These are phyloP conservation scores for Phengaris arion DNA, from an alignment of 2,888 invertebrate species.

Conservation along the genomic window DNA sequence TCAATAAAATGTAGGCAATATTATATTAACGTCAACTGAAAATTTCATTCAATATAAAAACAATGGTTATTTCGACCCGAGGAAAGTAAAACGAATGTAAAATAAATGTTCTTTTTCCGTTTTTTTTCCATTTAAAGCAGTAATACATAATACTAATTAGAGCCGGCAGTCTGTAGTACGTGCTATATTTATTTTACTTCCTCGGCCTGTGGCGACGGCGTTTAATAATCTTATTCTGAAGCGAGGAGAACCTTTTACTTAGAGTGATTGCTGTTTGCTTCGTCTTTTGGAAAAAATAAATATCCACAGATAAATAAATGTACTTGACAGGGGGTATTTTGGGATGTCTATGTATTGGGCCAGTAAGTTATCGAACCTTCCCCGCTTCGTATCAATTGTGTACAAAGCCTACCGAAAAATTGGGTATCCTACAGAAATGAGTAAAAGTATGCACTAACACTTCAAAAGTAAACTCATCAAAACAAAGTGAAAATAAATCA, in stretches of 20 bases:
- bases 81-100: background rate
- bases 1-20: background rate
- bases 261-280: slow-evolving; percentile 27
- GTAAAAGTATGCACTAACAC: no score
- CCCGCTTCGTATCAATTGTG: background rate
- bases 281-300: slow-evolving; percentile 22
- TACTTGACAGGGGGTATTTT: background rate
- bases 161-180: slow-evolving; percentile 3
- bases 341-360: background rate
- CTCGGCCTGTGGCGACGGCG: slow-evolving; percentile 19
- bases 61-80: background rate
- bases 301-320: slow-evolving; percentile 4
- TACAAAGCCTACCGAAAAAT: background rate
- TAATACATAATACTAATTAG: slow-evolving; percentile 27
- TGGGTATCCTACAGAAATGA: background rate
- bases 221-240: slow-evolving; percentile 27
- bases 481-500: no score
- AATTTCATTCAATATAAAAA: background rate
- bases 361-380: background rate
- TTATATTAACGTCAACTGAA: background rate
- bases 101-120: background rate
- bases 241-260: slow-evolving; percentile 26
- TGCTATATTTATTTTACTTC: slow-evolving; percentile 27
- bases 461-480: no score
- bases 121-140: background rate